A percentile compares a stretch with the other conserved stretches of the same genome.
These are phyloP conservation scores for Hippocampus comes DNA, from an alignment of 2,113 vertebrate genomes.

Conservation along the genomic window DNA sequence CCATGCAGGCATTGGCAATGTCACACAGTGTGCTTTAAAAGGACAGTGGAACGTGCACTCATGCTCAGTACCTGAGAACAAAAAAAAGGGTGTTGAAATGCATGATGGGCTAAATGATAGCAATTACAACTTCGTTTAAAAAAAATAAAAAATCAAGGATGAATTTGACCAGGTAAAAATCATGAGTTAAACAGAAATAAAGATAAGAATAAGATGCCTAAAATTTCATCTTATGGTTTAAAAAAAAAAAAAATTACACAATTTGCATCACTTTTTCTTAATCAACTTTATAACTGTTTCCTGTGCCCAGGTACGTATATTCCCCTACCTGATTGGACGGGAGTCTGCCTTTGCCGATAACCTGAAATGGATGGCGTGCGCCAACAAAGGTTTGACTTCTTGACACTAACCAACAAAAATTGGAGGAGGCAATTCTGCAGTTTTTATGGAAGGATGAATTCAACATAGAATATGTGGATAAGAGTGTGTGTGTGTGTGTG, in stretches of 20 bases:
- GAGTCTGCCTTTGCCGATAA: slow-evolving; percentile 98
- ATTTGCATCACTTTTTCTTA: slow-evolving; percentile 24
- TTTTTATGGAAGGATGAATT: slow-evolving; percentile 10
- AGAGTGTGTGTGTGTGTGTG: background rate
- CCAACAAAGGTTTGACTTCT: slow-evolving; percentile 88
- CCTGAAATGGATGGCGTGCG: slow-evolving; percentile 99
- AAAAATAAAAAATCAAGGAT: background rate
- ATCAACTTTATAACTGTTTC: slow-evolving; percentile 26
- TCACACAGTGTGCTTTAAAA: slow-evolving; percentile 50
- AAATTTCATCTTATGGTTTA: too few relatives aligned
- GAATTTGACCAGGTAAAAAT: too few relatives aligned
- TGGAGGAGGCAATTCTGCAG: slow-evolving; percentile 6
- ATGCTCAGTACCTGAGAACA: slow-evolving; percentile 10
- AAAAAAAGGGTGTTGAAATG: background rate
- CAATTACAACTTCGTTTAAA: background rate
- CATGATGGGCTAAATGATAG: background rate
- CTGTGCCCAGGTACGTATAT: slow-evolving; percentile 89
- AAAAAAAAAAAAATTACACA: too few relatives aligned
- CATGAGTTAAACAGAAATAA: too few relatives aligned
- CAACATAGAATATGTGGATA: slow-evolving; percentile 16
- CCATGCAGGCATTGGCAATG: slow-evolving; percentile 53
- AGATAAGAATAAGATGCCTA: too few relatives aligned
- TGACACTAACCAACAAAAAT: slow-evolving; percentile 21
- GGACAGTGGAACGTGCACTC: slow-evolving; percentile 50
- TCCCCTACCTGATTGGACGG: slow-evolving; percentile 96